Evolutionary conservation across 2,888 invertebrate species (phyloP).

Genomic region (Drosophila yooni): DNA sequence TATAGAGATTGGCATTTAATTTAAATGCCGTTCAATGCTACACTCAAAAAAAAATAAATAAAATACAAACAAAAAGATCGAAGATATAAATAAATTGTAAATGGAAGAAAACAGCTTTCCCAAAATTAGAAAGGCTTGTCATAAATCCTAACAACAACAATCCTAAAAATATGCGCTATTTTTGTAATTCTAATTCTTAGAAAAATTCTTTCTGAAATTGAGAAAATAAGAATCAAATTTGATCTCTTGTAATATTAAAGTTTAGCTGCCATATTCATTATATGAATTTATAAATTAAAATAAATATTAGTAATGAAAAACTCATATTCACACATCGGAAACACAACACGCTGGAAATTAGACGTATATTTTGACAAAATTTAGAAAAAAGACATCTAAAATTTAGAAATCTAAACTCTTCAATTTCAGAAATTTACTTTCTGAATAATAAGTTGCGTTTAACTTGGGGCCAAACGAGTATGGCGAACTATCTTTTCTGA

Average conservation of each 20-base stretch:
- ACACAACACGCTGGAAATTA: too few relatives aligned
- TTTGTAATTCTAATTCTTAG: not conserved
- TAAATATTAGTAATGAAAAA: too few relatives aligned
- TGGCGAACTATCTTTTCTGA: not conserved
- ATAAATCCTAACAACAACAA: not conserved
- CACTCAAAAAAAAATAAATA: conserved; percentile 6
- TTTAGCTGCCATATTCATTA: not conserved
- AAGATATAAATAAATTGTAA: not conserved
- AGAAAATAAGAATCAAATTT: too few relatives aligned
- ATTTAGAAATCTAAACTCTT: too few relatives aligned
- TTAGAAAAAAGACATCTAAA: too few relatives aligned
- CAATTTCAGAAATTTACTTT: too few relatives aligned
- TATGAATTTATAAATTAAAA: too few relatives aligned
- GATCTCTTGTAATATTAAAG: not conserved
- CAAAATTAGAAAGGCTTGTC: not conserved
- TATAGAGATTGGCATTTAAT: conserved; percentile 64
- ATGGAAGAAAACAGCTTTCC: not conserved
- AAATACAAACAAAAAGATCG: not conserved
- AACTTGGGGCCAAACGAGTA: too few relatives aligned
- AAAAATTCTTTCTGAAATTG: not conserved
- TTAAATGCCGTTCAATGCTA: conserved; percentile 57
- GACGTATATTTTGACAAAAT: too few relatives aligned
- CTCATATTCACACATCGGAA: too few relatives aligned
- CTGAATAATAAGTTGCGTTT: too few relatives aligned
- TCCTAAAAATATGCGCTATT: too few relatives aligned